Evolutionary conservation across 2,888 invertebrate genomes (phyloP), one percentile per base, ranked within the genome.

Genomic region (Dicranocentrus wangi): DNA sequence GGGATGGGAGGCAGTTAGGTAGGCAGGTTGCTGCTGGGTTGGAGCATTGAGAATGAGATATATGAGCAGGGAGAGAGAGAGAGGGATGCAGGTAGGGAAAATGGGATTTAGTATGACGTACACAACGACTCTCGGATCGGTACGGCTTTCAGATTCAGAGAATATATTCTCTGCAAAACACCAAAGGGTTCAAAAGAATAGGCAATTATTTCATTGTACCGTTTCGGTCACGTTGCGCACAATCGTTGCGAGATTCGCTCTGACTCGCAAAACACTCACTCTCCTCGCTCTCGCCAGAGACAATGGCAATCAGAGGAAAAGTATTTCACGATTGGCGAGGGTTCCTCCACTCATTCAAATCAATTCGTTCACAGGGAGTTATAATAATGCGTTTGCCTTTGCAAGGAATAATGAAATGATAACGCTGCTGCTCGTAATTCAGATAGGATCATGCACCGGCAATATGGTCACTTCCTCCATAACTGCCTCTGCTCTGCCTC

Each of bases 141-240:
- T 28, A 61, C 17, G 28, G 32, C 61, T 19, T 61, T 28, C n/a
- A 15, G 3, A 19, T 32, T n/a, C 61, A 58, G 15, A n/a, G n/a
- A 47, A 47, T 47, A n/a, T n/a, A n/a, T n/a, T n/a, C n/a, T n/a
- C n/a, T 47, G n/a, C 47, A 15, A 15, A 66, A 10, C 42, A 15
- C 23, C 25, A 43, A 25, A 71, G 51, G n/a, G 71, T n/a, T 60
- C 60, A 47, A 47, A 43, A 75, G 55, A 75, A 58, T 66, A 55
- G 55, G 25, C 65, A 66, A 72, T 72, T 72, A 72, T 63, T 71
- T 61, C 25, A 17, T 42, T 66, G 75, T 65, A 66, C 75, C 75
- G 58, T 66, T 66, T 55, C 39, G 55, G 55, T 65, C 63, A 73
- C 53, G 63, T 55, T 53, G 58, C 19, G 58, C 10, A 58, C 5